A percentile compares a stretch with the other conserved stretches of the same genome.
Evolutionary conservation across 2,113 vertebrate genomes (phyloP).

Genomic region (Lates calcarifer): DNA sequence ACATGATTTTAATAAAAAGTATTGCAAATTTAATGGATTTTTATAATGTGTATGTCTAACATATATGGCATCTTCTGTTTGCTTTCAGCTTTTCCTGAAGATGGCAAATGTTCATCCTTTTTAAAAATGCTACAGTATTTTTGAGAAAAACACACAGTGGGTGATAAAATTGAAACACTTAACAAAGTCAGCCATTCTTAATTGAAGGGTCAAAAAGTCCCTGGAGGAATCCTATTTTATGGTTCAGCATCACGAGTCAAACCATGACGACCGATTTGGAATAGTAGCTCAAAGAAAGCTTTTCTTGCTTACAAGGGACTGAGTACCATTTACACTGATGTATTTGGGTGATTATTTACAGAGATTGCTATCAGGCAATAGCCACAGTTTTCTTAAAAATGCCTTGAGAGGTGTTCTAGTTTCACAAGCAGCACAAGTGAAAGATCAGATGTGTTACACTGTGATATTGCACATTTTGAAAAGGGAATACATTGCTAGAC

Average conservation of each 20-base stretch:
- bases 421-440: neutral
- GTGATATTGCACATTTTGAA: conserved; percentile 12
- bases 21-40: neutral
- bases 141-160: neutral
- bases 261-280: neutral
- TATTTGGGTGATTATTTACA: conserved; percentile 17
- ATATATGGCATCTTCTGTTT: neutral
- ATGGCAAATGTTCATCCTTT: neutral
- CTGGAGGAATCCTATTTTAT: neutral
- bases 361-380: conserved; percentile 1
- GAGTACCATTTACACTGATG: neutral
- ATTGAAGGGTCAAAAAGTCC: neutral
- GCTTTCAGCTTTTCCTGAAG: neutral
- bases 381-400: conserved; percentile 10
- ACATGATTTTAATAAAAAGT: neutral
- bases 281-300: neutral
- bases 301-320: too few relatives aligned
- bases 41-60: neutral
- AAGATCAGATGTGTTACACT: conserved; percentile 6
- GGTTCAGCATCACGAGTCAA: neutral
- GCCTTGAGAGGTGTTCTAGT: conserved; percentile 5
- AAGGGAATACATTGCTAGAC: neutral
- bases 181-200: neutral
- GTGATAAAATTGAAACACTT: neutral
- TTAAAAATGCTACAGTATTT: neutral